A percentile compares a stretch with the other conserved stretches of the same genome.
Evolutionary conservation across 1,140 invertebrate species (phyloP).

Genomic region (Vanessa atalanta): DNA sequence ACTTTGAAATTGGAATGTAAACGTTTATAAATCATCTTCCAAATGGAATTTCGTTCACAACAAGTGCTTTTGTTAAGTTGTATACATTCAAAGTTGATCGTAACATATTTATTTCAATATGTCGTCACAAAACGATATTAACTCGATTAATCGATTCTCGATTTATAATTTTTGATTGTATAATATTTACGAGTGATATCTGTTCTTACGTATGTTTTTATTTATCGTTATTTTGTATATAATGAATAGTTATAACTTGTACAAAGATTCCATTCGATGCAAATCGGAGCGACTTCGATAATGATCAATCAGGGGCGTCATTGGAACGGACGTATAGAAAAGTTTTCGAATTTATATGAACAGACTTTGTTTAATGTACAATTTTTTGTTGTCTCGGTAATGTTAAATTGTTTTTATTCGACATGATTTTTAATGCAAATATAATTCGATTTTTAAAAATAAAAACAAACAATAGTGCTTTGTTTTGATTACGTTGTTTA

Average conservation of each 20-base stretch:
- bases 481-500: not conserved
- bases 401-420: not conserved
- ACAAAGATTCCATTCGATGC: slow-evolving; percentile 19
- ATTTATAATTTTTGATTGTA: not conserved
- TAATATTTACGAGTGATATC: not conserved
- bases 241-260: slow-evolving; percentile 22
- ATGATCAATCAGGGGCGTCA: not conserved
- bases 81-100: no score
- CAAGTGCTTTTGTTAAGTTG: no score
- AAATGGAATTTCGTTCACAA: no score
- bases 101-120: no score
- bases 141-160: no score
- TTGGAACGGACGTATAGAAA: not conserved
- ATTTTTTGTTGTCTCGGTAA: not conserved
- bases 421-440: not conserved
- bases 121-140: no score
- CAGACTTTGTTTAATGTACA: no score
- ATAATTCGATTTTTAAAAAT: not conserved
- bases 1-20: not conserved
- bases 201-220: slow-evolving; percentile 1
- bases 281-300: not conserved
- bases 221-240: slow-evolving; percentile 28
- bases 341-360: not conserved
- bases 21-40: no score
- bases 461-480: not conserved